Percentiles rank a stretch among this genome's conserved stretches.
Conservation (phyloP, 1,140 invertebrate species). For the Calycopis cecrops region DNA sequence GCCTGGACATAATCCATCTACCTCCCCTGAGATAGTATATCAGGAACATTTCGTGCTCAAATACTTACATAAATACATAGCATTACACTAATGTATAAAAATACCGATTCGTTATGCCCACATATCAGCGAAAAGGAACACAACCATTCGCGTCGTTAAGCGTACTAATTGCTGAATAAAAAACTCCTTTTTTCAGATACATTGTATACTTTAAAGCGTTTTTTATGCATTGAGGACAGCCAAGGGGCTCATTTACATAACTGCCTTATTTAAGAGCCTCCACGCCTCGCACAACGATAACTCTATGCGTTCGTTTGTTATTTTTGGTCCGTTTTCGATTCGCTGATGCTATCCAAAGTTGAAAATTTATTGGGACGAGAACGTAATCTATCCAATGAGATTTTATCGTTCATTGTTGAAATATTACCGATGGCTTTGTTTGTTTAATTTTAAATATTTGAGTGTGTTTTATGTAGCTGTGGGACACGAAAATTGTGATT, state of each 20-base stretch:
- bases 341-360: constrained; percentile 9
- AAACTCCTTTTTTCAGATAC: constrained; percentile 7
- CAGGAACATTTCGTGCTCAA: no score
- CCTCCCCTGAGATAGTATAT: no score
- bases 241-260: constrained; percentile 28
- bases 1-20: no score
- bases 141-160: background rate
- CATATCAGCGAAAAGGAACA: background rate
- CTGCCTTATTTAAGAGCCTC: constrained; percentile 26
- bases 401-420: background rate
- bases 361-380: background rate
- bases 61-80: no score
- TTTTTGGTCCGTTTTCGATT: background rate
- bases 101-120: background rate
- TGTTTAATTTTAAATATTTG: no score
- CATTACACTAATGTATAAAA: background rate
- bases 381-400: background rate
- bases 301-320: constrained; percentile 11
- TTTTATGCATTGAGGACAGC: constrained; percentile 19
- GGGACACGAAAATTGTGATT: no score
- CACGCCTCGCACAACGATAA: constrained; percentile 9
- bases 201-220: constrained; percentile 8
- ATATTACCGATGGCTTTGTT: background rate
- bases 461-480: no score
- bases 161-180: constrained; percentile 9